phyloP scores from a whole-genome alignment of 2,113 vertebrate genomes.

The Phoxinus phoxinus region DNA sequence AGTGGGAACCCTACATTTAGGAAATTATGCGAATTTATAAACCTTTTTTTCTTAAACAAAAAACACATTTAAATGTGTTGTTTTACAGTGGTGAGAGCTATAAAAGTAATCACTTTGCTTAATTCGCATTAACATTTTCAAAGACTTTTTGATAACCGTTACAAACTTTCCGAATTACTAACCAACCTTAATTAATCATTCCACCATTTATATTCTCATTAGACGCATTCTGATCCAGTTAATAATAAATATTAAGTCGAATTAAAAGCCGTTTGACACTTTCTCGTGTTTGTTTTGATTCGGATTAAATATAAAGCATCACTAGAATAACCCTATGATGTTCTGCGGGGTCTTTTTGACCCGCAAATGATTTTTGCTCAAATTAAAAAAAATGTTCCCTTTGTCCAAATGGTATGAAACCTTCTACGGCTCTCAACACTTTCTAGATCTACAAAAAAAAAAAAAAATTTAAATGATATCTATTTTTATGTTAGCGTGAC shows the following conservation, averaged over 20 bases:
- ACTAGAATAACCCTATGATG: too few relatives aligned
- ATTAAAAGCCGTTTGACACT: neutral
- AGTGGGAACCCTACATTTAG: neutral
- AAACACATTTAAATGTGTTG: neutral
- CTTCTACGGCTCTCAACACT: too few relatives aligned
- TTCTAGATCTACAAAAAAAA: too few relatives aligned
- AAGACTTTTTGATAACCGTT: neutral
- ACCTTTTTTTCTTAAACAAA: neutral
- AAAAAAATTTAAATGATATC: too few relatives aligned
- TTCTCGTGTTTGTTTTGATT: slow-evolving; percentile 12
- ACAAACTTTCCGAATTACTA: neutral
- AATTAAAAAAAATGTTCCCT: too few relatives aligned
- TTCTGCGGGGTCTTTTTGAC: too few relatives aligned
- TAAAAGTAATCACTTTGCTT: neutral
- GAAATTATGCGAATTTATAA: neutral
- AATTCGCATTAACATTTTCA: neutral
- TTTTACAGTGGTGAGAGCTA: neutral
- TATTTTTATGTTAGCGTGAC: too few relatives aligned
- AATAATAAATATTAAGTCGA: neutral
- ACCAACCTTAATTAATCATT: neutral
- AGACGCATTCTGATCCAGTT: neutral
- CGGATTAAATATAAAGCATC: slow-evolving; percentile 10
- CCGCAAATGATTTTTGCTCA: too few relatives aligned
- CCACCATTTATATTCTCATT: neutral
- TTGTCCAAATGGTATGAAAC: too few relatives aligned